Evolutionary conservation across 2,888 invertebrate genomes (phyloP), one percentile per base, ranked within the genome.

Genomic region (Parascotia fuliginaria): DNA sequence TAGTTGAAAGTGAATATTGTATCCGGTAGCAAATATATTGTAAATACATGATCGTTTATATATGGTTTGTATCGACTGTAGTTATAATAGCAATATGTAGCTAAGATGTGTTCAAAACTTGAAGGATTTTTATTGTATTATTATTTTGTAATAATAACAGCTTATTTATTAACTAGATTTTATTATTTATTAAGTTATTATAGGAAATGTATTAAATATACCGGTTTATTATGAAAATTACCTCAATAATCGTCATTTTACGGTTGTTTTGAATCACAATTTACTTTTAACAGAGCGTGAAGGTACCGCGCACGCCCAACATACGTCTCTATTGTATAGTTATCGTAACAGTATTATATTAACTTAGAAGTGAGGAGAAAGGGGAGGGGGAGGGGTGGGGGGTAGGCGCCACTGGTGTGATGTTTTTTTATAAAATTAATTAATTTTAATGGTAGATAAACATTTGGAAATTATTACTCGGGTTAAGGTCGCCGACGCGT

Each of bases 91-190:
- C 85, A 84, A 88, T 89, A 87, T 82, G 77, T 91, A 90, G 88
- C 84, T 92, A 90, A 89, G 88, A 89, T 87, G 89, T 89, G 90
- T 92, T 90, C 90, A 88, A 84, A 86, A 79, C 79, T 73, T 80
- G 83, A 80, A 81, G 74, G 76, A 79, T 84, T 82, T 76, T 83
- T 84, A 68, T 69, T 69, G 65, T 78, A 79, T 80, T 75, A 76
- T 73, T 81, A 80, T 75, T 76, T 81, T 79, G 73, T 82, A 80
- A 83, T 81, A 82, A 84, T 86, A 65, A 57, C 64, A 58, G 69
- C 68, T 69, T 87, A 86, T 87, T 90, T 88, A 87, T 87, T 87
- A 76, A 82, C 75, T 85, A 88, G 86, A 72, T 74, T 67, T 75
- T 86, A 87, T 85, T 86, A 83, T 87, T 86, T 81, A 87, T 84